Evolutionary conservation across 2,113 vertebrate genomes (phyloP).

Genomic region (Platycercus adscitus): DNA sequence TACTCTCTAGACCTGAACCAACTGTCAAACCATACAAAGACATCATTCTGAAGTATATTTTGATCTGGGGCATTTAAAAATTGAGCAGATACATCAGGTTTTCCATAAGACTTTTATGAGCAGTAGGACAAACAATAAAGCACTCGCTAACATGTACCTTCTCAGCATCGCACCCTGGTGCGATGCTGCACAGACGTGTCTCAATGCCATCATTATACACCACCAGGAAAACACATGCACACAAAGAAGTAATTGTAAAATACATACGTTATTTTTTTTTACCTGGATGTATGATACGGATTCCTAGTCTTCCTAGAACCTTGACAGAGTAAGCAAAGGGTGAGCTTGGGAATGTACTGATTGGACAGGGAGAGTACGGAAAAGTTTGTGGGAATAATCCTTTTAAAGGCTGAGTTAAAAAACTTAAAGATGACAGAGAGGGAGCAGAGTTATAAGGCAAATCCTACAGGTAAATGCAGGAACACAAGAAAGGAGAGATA

Average conservation of each 20-base stretch:
- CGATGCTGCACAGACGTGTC: neutral
- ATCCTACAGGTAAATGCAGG: neutral
- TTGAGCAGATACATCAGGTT: neutral
- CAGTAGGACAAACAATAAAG: neutral
- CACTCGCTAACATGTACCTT: neutral
- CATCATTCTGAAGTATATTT: neutral
- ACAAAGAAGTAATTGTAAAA: neutral
- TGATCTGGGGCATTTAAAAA: neutral
- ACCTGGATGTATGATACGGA: neutral
- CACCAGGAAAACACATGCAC: neutral
- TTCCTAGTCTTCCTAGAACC: neutral
- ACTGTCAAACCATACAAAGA: neutral
- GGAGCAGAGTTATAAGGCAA: neutral
- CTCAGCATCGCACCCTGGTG: neutral
- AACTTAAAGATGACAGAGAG: neutral
- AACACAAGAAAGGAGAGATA: neutral
- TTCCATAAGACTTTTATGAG: neutral
- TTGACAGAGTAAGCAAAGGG: neutral
- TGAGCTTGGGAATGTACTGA: neutral
- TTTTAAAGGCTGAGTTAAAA: neutral
- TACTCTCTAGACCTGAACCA: neutral
- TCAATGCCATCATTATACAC: neutral
- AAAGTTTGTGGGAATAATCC: neutral
- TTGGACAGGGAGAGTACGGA: neutral
- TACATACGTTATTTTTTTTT: rapidly evolving